Percentiles rank a stretch among this genome's conserved stretches.
Evolutionary conservation across 1,140 invertebrate species (phyloP).

Genomic region (Drosophila pandora): DNA sequence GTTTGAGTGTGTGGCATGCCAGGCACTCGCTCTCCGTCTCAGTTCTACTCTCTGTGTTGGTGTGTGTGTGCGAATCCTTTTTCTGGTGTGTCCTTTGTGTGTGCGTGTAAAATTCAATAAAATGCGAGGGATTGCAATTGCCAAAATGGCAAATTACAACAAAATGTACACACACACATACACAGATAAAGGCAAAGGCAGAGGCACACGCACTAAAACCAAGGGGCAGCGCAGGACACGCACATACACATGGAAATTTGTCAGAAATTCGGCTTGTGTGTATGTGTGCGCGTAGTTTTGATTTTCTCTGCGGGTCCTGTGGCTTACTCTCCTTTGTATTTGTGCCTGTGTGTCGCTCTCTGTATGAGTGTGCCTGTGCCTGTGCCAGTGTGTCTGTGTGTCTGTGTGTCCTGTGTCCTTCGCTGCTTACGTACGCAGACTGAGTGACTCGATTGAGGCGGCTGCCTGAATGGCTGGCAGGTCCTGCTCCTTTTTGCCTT

Average conservation of each 20-base stretch:
- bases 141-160: slow-evolving; percentile 68
- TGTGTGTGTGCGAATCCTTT: slow-evolving; percentile 19
- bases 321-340: slow-evolving; percentile 65
- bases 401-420: slow-evolving; percentile 44
- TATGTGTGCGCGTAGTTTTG: slow-evolving; percentile 76
- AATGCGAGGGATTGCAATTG: slow-evolving; percentile 74
- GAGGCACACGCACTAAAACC: background rate
- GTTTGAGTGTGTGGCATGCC: slow-evolving; percentile 36
- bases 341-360: slow-evolving; percentile 35
- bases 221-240: slow-evolving; percentile 9
- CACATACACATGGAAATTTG: slow-evolving; percentile 51
- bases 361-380: slow-evolving; percentile 34
- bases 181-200: background rate
- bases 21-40: background rate
- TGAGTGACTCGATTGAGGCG: slow-evolving; percentile 78
- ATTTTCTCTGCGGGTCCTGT: slow-evolving; percentile 74
- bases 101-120: slow-evolving; percentile 76
- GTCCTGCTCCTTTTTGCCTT: slow-evolving; percentile 51
- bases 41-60: background rate
- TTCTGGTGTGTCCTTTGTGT: slow-evolving; percentile 2
- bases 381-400: slow-evolving; percentile 27
- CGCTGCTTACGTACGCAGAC: slow-evolving; percentile 80
- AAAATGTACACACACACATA: slow-evolving; percentile 29
- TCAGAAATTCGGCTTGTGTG: slow-evolving; percentile 63
- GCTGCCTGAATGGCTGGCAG: slow-evolving; percentile 74